Conservation (phyloP, 2,888 invertebrate genomes). For the Hymenopus coronatus region DNA sequence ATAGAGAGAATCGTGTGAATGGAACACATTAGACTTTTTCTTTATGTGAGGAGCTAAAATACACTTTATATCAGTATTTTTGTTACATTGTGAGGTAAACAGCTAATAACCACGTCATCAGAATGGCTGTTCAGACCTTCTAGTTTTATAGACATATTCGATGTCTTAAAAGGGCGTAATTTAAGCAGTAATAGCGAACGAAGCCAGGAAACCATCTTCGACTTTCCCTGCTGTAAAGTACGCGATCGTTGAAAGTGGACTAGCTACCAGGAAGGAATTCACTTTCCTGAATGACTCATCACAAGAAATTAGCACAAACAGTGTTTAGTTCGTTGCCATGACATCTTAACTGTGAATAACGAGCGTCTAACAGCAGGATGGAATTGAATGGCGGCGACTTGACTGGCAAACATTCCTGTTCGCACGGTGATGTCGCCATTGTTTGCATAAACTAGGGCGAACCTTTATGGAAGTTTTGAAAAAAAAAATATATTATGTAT, state of each 20-base stretch:
- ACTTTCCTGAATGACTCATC: not conserved
- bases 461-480: not conserved
- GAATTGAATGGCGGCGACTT: not conserved
- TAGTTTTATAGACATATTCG: no score
- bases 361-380: not conserved
- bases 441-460: not conserved
- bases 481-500: no score
- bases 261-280: not conserved
- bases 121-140: no score
- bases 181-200: no score
- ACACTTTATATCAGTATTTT: no score
- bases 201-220: no score
- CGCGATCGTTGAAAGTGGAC: not conserved
- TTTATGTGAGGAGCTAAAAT: no score
- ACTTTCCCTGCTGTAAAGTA: not conserved
- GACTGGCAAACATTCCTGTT: not conserved
- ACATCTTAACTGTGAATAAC: not conserved
- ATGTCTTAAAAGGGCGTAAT: no score
- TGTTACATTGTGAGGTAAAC: no score
- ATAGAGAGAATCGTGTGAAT: no score
- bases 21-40: no score
- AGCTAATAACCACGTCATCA: no score
- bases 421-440: not conserved
- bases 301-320: not conserved
- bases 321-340: not conserved